These are phyloP conservation scores for Drosophila auraria DNA, from an alignment of 1,140 invertebrate genomes.

Conservation along the genomic window DNA sequence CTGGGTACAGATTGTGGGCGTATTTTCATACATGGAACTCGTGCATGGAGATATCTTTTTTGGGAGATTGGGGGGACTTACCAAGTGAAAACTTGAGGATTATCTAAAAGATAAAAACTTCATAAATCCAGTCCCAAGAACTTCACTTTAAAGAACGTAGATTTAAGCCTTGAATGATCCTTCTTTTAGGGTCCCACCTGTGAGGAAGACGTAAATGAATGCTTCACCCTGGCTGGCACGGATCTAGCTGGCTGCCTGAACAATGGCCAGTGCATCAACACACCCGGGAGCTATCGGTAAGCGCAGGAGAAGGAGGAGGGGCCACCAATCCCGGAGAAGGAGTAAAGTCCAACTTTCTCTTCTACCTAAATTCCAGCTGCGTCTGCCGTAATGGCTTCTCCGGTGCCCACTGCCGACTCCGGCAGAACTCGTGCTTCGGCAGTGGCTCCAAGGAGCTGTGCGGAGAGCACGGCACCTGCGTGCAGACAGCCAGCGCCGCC, in stretches of 20 bases:
- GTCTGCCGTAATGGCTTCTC: constrained; percentile 90
- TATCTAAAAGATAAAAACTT: no score
- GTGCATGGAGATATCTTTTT: not conserved
- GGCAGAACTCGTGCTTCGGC: constrained; percentile 89
- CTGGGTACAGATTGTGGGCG: constrained; percentile 47
- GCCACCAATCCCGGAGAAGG: not conserved
- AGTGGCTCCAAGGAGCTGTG: constrained; percentile 91
- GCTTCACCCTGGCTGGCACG: constrained; percentile 90
- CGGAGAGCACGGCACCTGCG: constrained; percentile 94
- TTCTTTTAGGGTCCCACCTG: constrained; percentile 89
- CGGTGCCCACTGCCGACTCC: constrained; percentile 92
- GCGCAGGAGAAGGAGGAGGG: constrained; percentile 13
- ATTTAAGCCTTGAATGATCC: not conserved
- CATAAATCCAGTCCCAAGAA: no score
- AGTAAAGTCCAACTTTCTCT: no score
- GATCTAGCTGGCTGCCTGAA: constrained; percentile 95
- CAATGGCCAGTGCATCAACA: constrained; percentile 94
- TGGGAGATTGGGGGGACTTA: not conserved
- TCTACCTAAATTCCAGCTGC: constrained; percentile 87
- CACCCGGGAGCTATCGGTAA: constrained; percentile 91
- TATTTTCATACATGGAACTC: constrained; percentile 12
- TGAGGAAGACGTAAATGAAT: constrained; percentile 94
- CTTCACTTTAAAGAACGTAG: no score
- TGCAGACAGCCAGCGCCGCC: constrained; percentile 86
- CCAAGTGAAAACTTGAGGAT: not conserved